These are phyloP conservation scores for Grapholita molesta DNA, from an alignment of 1,140 invertebrate species.

Conservation along the genomic window DNA sequence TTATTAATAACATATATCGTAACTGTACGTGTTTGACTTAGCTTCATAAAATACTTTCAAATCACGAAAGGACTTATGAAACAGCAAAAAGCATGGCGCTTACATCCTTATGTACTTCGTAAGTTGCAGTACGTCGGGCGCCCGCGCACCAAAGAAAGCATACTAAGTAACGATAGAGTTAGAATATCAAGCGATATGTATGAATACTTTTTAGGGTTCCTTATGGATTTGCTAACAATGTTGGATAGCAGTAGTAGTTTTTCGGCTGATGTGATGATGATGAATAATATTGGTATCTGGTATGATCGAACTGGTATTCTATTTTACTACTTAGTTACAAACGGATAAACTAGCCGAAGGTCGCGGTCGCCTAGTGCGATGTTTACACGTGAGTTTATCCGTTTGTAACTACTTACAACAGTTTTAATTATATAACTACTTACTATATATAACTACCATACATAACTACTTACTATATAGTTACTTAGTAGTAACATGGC, in stretches of 20 bases:
- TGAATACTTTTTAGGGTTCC: slow-evolving; percentile 8
- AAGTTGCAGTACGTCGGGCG: background rate
- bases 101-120: background rate
- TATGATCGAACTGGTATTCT: too few species aligned
- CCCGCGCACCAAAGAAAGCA: background rate
- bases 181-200: background rate
- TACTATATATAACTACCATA: too few species aligned
- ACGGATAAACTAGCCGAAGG: too few species aligned
- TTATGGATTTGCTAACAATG: background rate
- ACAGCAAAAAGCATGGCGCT: background rate
- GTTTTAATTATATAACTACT: too few species aligned
- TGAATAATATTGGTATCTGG: too few species aligned
- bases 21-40: background rate
- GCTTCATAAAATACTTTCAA: slow-evolving; percentile 1
- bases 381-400: too few species aligned
- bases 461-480: too few species aligned
- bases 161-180: slow-evolving; percentile 6
- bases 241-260: background rate
- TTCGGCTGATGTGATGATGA: too few species aligned
- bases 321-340: too few species aligned
- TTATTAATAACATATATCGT: background rate
- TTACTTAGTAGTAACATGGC: too few species aligned
- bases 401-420: too few species aligned
- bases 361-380: too few species aligned
- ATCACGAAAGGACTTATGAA: background rate